phyloP scores from a whole-genome alignment of 2,797 vertebrate genomes.

The Galagoides demidoff region DNA sequence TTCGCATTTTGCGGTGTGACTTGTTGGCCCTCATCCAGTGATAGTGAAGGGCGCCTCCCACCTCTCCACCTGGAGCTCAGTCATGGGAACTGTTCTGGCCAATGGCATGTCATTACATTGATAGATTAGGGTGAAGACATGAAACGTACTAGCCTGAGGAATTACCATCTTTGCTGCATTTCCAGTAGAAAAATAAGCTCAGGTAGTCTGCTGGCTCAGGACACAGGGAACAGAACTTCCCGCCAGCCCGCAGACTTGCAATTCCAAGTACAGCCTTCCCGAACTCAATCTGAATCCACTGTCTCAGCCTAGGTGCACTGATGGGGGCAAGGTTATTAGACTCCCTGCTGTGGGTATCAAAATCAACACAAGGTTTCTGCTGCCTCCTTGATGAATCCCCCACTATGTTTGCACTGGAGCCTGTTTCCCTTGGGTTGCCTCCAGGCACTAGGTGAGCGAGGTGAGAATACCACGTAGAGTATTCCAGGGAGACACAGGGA shows the following conservation, averaged over 20 bases:
- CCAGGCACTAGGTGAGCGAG: background rate
- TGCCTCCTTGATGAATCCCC: background rate
- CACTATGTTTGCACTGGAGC: background rate
- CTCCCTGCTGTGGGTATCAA: rapidly evolving
- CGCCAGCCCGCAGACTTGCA: background rate
- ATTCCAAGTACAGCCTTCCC: background rate
- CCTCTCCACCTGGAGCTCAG: background rate
- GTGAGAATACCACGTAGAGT: background rate
- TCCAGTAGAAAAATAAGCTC: background rate
- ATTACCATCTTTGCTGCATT: background rate
- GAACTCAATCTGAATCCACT: background rate
- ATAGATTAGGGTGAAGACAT: background rate
- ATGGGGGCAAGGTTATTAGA: background rate
- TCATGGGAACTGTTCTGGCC: background rate
- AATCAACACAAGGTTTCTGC: background rate
- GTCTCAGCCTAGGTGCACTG: background rate
- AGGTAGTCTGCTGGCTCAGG: background rate
- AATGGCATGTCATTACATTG: background rate
- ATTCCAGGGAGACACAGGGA: background rate
- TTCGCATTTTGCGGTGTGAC: background rate
- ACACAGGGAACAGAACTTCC: background rate
- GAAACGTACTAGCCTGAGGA: background rate
- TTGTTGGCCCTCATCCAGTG: background rate
- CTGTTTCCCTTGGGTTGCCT: background rate
- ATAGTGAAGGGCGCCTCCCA: rapidly evolving